Base-by-base conservation (phyloP, 2,113 vertebrate genomes). In the Ceratotherium simum region DNA sequence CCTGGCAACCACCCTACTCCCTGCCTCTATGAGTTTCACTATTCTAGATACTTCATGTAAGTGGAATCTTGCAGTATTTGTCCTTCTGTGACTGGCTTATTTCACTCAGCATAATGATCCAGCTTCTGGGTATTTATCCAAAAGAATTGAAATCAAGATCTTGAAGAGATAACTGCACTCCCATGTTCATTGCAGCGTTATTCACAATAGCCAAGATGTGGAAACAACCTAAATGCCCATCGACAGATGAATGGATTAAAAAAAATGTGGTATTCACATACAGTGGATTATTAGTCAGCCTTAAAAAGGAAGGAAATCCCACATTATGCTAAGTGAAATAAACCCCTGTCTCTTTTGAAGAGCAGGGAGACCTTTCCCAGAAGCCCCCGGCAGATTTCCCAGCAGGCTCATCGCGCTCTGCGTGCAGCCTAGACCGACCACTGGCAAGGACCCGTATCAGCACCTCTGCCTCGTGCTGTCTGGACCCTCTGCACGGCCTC, bases 131-230 rank as follows among this genome's bases (percentile, higher is more conserved):
- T 25, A 18, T 69, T 29, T 9, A 60, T 20, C 65, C 51, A 10
- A 75, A 76, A 76, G 27, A 42, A 81, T 0, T 14, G 81, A n/a
- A 76, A 70, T 42, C 67, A 36, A 60, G 51, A 29, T 79, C 36
- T 46, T 25, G 12, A 33, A 39, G 48, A n/a, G 64, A 13, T 8
- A 5, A 0, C 5, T 5, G 54, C 13, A 0, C 8, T 4, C 69
- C 42, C 14, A 2, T 1, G 29, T 9, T 18, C 79, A 8, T 0
- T 5, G 70, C 64, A 9, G 6, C 16, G 0, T 33, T 10, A 13
- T 10, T 48, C 65, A 12, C 8, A 56, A 3, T 0, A 36, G 54
- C 48, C 46, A 3, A 33, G 36, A 33, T 56, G n/a, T 33, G 58
- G 51, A 27, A 58, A 39, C 73, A 13, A 60, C 39, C 46, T 42